Evolutionary conservation across 2,113 vertebrate species (phyloP), one percentile per base, ranked within the genome.

Genomic region (Ariopsis seemanni): DNA sequence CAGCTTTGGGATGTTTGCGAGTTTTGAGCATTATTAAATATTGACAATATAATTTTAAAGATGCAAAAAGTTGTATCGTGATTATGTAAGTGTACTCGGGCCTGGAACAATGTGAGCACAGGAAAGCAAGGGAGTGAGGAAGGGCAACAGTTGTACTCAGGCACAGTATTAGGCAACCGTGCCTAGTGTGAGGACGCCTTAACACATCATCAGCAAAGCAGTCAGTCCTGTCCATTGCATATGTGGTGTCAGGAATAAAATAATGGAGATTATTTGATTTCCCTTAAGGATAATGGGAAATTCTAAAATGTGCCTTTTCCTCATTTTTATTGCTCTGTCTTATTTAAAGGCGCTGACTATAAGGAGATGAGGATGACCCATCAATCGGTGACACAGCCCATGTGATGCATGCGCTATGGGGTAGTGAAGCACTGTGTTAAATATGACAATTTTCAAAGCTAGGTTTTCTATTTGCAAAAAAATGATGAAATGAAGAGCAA

Each of bases 251-350:
- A 72, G 55, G n/a, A 42, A 67, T 80, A 62, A 74, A 85, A 85
- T 81, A 85, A 82, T 88, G 71, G 67, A 77, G 80, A 87, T 87
- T 85, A 79, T 81, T 88, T 86, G 82, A 85, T 86, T 85, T 77
- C 79, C 71, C 65, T 65, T 77, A 82, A 86, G 55, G 85, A 60
- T 84, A 90, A 86, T 90, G 81, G 85, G 55, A 88, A 84, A 82
- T 86, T 88, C 75, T 77, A 60, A 86, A 86, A 88, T 75, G 84
- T 53, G 65, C 63, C 58, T 48, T 83, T 90, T 89, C 52, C 85
- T 88, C 85, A 88, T 87, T 85, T 89, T 89, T 85, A 88, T 90
- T 17, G 85, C 57, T 75, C 81, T 90, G 85, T 89, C 85, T 79
- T 78, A 87, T 65, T 71, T 58, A 87, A 86, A 85, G 83, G 63